Percentiles rank a stretch among this genome's conserved stretches.
These are phyloP conservation scores for Thaleichthys pacificus DNA, from an alignment of 2,797 vertebrate genomes.

Conservation along the genomic window DNA sequence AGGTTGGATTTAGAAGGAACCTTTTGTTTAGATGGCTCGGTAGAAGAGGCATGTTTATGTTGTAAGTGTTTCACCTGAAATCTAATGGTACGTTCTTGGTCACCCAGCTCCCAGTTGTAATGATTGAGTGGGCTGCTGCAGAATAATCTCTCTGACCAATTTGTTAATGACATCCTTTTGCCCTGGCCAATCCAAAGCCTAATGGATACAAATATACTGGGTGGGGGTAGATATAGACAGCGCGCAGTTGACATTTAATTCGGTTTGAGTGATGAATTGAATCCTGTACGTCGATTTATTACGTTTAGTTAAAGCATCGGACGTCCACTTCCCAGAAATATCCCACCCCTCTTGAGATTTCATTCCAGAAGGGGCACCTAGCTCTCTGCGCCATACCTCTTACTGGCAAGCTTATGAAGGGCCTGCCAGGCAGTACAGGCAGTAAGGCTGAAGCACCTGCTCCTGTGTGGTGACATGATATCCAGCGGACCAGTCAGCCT, in stretches of 20 bases:
- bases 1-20: slow-evolving; percentile 15
- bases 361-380: slow-evolving; percentile 32
- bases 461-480: background rate
- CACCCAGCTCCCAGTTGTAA: too few species aligned
- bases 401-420: slow-evolving; percentile 13
- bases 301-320: slow-evolving; percentile 19
- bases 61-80: slow-evolving; percentile 17
- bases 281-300: slow-evolving; percentile 50
- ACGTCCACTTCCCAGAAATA: slow-evolving; percentile 52
- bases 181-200: background rate
- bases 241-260: too few species aligned
- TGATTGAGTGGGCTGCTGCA: too few species aligned
- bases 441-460: background rate
- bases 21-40: slow-evolving; percentile 27
- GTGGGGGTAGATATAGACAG: background rate
- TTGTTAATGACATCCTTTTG: too few species aligned
- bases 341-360: slow-evolving; percentile 10
- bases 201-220: slow-evolving; percentile 21
- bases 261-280: slow-evolving; percentile 35
- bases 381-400: background rate
- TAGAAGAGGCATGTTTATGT: slow-evolving; percentile 2
- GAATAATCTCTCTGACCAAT: too few species aligned
- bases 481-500: background rate
- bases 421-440: background rate
- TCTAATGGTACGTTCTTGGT: slow-evolving; percentile 19